These are phyloP conservation scores for Sycophaga agraensis DNA, from an alignment of 1,140 invertebrate species.

Conservation along the genomic window DNA sequence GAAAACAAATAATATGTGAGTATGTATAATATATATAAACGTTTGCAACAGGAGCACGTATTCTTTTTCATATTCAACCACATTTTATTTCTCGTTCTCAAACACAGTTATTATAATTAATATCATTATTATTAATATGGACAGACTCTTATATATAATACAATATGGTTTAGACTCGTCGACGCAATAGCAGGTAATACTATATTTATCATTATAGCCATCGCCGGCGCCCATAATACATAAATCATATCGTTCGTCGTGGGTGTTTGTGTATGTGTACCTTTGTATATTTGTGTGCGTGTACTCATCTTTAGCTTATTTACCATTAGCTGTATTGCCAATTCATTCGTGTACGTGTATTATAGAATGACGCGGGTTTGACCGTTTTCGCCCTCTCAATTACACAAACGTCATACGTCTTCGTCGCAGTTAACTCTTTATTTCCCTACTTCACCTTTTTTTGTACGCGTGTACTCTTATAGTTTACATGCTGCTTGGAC, in stretches of 20 bases:
- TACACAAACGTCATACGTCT: constrained; percentile 18
- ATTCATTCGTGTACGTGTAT: background rate
- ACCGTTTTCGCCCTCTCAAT: constrained; percentile 22
- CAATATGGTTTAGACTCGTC: constrained; percentile 59
- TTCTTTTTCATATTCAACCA: constrained; percentile 57
- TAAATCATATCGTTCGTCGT: constrained; percentile 42
- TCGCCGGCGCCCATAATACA: constrained; percentile 47
- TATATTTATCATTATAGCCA: constrained; percentile 52
- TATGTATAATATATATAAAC: constrained; percentile 15
- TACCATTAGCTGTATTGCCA: background rate
- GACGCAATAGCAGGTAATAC: constrained; percentile 58
- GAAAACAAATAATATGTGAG: constrained; percentile 19
- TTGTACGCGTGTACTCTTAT: constrained; percentile 50
- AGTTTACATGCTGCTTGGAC: constrained; percentile 56
- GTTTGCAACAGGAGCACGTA: constrained; percentile 16
- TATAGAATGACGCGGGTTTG: constrained; percentile 15
- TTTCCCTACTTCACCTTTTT: constrained; percentile 29
- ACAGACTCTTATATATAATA: constrained; percentile 61
- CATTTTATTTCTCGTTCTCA: constrained; percentile 61
- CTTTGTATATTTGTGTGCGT: constrained; percentile 8
- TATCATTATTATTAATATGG: constrained; percentile 59
- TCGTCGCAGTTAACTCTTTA: constrained; percentile 25
- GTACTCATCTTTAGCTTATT: background rate
- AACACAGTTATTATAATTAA: constrained; percentile 60
- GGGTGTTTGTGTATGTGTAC: constrained; percentile 5